Base-by-base conservation (phyloP, 2,113 vertebrate genomes). In the Hyaena hyaena region DNA sequence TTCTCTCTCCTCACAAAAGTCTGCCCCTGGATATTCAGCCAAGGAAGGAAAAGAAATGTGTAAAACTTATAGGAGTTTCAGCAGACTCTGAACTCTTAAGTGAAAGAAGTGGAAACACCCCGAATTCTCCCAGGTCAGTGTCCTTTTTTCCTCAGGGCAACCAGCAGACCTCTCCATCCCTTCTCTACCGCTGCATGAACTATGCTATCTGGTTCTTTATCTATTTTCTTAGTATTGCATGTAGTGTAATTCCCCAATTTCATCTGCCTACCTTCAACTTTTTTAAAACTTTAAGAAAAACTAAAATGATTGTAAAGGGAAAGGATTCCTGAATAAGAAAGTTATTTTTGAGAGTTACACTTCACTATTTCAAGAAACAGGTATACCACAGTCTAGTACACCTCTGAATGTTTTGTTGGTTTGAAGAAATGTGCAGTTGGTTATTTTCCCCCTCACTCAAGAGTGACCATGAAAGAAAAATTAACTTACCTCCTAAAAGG, bases 121-220 rank as follows among this genome's bases (percentile, higher is more conserved):
- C 45, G 80, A 23, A 24, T 93, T 92, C 97, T 35, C 94, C 98
- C 98, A 99, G 99, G 99, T 99, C 98, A 99, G 99, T 99, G 98
- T 96, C 97, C 71, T 88, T 97, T 93, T 98, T 74, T 97, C 96
- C 93, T 87, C 98, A 39, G 95, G 95, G 94, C 98, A 93, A 21
- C 95, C 96, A 92, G 92, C 98, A 96, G 98, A 97, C 98, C 97
- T 97, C 98, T 96, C 80, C 98, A 53, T 98, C 98, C 98, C 95
- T 99, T 80, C 97, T 99, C 94, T 99, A 96, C 96, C 97, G 95
- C 98, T 98, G 98, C 98, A 97, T 99, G 98, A 98, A 98, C 98
- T 99, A 12, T 93, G 98, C 98, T 98, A 16, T 99, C 55, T 98
- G 98, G 65, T 88, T 98, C 97, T 95, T 98, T 84, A 89, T 99